These are phyloP conservation scores for Heliconius erato DNA, from an alignment of 2,888 invertebrate genomes.

Conservation along the genomic window DNA sequence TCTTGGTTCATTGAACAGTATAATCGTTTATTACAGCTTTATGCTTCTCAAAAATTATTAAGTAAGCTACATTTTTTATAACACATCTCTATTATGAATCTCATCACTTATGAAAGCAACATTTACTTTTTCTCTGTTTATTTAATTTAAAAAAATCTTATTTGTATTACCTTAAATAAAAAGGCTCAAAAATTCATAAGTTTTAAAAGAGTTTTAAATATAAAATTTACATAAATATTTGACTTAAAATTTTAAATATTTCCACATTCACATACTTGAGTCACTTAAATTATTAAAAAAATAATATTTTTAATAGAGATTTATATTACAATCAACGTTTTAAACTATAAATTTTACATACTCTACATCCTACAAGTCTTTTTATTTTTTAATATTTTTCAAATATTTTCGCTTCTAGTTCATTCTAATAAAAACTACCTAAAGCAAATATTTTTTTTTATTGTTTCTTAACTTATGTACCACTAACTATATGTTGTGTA, in stretches of 20 bases:
- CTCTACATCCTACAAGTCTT: not conserved
- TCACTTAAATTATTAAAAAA: not conserved
- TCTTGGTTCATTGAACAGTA: slow-evolving; percentile 30
- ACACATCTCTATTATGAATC: not conserved
- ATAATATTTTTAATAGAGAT: slow-evolving; percentile 6
- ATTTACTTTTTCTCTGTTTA: not conserved
- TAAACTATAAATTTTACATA: not conserved
- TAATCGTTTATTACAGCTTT: slow-evolving; percentile 31
- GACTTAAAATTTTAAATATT: not conserved
- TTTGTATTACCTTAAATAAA: not conserved
- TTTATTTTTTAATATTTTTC: not conserved
- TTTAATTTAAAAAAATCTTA: not conserved
- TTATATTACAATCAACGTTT: not conserved
- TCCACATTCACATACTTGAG: not conserved
- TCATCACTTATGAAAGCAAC: not conserved
- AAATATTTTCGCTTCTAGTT: not conserved
- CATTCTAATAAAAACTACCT: not conserved
- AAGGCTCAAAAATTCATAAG: not conserved
- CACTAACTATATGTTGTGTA: slow-evolving; percentile 20
- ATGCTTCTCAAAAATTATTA: slow-evolving; percentile 24
- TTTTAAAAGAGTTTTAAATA: not conserved
- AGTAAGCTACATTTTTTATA: not conserved
- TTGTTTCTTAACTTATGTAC: not conserved
- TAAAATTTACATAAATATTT: not conserved
- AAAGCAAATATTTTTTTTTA: not conserved